A percentile compares a stretch with the other conserved stretches of the same genome.
Evolutionary conservation across 2,113 vertebrate genomes (phyloP).

Genomic region (Pontoporia blainvillei): DNA sequence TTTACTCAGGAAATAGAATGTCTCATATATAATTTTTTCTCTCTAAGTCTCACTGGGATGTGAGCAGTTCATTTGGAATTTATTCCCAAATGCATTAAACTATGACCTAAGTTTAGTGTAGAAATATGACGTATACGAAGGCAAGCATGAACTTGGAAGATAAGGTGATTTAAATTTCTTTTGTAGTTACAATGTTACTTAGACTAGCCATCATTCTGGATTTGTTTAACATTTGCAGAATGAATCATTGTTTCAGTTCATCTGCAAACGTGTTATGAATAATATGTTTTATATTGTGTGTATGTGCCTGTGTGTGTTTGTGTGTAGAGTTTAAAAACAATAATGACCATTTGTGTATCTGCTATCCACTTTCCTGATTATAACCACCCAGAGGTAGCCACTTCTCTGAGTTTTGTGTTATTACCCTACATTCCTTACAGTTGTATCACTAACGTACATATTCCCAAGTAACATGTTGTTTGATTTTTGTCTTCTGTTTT

Average conservation of each 20-base stretch:
- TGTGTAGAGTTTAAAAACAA: neutral
- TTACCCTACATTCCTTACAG: neutral
- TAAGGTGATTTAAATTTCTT: neutral
- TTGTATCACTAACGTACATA: neutral
- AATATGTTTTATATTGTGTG: neutral
- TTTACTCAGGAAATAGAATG: slow-evolving; percentile 19
- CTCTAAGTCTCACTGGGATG: neutral
- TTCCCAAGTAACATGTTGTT: neutral
- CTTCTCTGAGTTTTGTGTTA: neutral
- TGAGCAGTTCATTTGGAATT: neutral
- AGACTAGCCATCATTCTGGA: neutral
- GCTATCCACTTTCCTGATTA: neutral
- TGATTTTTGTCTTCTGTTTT: slow-evolving; percentile 25
- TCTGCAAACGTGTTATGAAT: neutral
- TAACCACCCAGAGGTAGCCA: neutral
- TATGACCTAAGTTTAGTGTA: neutral
- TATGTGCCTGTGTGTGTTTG: neutral
- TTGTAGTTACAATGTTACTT: neutral
- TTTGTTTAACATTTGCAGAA: slow-evolving; percentile 23
- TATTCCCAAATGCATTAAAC: slow-evolving; percentile 3
- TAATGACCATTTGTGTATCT: neutral
- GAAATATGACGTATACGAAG: neutral
- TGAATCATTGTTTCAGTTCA: slow-evolving; percentile 18
- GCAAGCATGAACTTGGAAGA: neutral
- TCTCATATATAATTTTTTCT: neutral